A percentile compares a stretch with the other conserved stretches of the same genome.
These are phyloP conservation scores for Athrips mouffetella DNA, from an alignment of 2,888 invertebrate genomes.

Conservation along the genomic window DNA sequence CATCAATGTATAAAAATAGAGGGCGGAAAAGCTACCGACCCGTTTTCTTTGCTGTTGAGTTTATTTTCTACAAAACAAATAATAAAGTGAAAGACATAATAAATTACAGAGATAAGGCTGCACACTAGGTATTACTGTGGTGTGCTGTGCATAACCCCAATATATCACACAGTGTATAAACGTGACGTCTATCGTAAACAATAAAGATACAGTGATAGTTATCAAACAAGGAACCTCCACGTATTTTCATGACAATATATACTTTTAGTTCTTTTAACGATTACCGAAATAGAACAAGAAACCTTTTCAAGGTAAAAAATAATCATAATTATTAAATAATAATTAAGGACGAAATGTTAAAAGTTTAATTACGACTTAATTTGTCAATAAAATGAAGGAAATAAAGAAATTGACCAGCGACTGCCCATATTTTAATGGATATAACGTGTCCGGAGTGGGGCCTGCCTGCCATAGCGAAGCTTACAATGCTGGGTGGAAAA, in stretches of 20 bases:
- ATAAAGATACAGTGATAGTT: not conserved
- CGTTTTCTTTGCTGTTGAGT: too few species aligned
- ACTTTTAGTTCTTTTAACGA: too few species aligned
- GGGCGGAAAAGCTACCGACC: too few species aligned
- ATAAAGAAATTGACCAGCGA: not conserved
- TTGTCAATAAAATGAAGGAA: too few species aligned
- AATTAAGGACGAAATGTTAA: too few species aligned
- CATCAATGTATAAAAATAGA: too few species aligned
- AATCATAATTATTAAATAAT: too few species aligned
- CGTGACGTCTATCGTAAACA: not conserved
- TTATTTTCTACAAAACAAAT: not conserved
- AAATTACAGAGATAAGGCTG: not conserved
- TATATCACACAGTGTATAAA: not conserved
- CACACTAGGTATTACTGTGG: not conserved
- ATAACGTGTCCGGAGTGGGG: not conserved
- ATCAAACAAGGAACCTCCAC: too few species aligned
- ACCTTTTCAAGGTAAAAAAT: too few species aligned
- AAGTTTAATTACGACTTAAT: too few species aligned
- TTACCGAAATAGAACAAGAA: too few species aligned
- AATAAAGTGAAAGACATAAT: not conserved
- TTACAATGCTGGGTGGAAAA: conserved; percentile 16
- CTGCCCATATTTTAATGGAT: not conserved
- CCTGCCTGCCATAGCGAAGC: not conserved
- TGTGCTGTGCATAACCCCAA: not conserved
- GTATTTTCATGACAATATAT: too few species aligned